Base-by-base conservation (phyloP, 2,113 vertebrate species). In the Chionis minor region DNA sequence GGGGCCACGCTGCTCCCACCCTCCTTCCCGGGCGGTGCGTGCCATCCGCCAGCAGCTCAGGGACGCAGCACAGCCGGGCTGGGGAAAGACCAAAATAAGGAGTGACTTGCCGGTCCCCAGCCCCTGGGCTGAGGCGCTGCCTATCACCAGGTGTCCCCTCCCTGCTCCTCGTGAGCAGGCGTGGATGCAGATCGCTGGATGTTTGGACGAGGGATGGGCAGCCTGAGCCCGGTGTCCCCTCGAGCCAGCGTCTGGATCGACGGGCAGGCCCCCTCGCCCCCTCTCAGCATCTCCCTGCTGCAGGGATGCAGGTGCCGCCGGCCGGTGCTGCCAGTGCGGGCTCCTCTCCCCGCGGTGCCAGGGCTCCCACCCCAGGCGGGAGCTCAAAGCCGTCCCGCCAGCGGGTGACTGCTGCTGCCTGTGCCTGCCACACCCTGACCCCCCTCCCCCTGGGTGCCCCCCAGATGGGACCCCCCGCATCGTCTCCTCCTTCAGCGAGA, bases 401-500 rank as follows among this genome's bases (percentile, higher is more conserved):
- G 86, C 3, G 2, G 86, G 94, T 85, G 92, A 77, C 89, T 85
- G 82, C 77, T 40, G 65, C 81, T 26, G 62, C 95, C 58, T 55
- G 89, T 51, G 71, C 67, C 90, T 84, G 85, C 82, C 4, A 14
- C 47, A 77, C 92, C 95, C 95, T 61, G 84, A 84, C 85, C 78
- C 87, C 85, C 49, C 6, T 90, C 75, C 79, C 74, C 5, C 77
- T 22, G 93, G 91, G 97, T 94, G 82, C 52, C 78, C 84, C 90
- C 96, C 97, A 99, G 99, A 99, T 82, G 99, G 99, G 91, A 99
- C 99, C 13, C 99, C 99, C 59, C 99, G 99, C 80, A 99, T 99
- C 74, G 97, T 99, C 83, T 99, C 99, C 32, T 99, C 99, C 98
- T 99, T 99, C 98, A 99, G 99, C 54, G 99, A 99, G 98, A 99